Evolutionary conservation across 1,140 invertebrate genomes (phyloP), one percentile per base, ranked within the genome.

Genomic region (Papilio polyxenes): DNA sequence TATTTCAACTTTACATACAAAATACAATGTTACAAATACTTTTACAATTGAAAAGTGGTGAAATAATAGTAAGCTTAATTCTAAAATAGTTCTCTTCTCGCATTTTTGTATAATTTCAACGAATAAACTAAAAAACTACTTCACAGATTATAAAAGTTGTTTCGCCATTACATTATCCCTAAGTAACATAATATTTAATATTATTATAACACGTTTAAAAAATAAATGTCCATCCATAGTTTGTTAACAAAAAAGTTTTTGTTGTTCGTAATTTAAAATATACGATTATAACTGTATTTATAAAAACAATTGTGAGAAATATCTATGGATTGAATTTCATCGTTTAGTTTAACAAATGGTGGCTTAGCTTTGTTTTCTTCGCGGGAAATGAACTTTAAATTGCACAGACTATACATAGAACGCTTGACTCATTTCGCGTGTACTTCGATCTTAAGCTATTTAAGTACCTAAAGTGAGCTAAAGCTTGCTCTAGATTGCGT

Each of bases 341-440:
- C 62, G 3, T 72, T 74, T 59, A 13, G 20, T 44, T 82, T 51
- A 75, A 81, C 69, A 83, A 82, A 37, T 10, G 81, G 10, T 81
- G n/a, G 62, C 9, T 69, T 31, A 8, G 59, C 23, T 62, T 31
- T 69, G 23, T 69, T 23, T 69, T 23, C 65, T 72, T 3, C 31
- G 65, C 65, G 65, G 65, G 65, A 72, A 40, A 72, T 72, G 65
- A 72, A 69, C 65, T 69, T 69, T 69, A 69, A 69, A 72, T 72
- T 72, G 65, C 65, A 13, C 65, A 5, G 5, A 8, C 65, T 72
- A 72, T 69, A 69, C 65, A 69, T 72, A 72, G 65, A 72, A 72
- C 65, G 77, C 23, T 15, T 72, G 65, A 72, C 65, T 72, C 65
- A 72, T 37, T 69, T 59, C 31, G 65, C 65, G 13, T 37, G 31